Evolutionary conservation across 2,888 invertebrate species (phyloP), one percentile per base, ranked within the genome.

Genomic region (Leucoptera coffeella): DNA sequence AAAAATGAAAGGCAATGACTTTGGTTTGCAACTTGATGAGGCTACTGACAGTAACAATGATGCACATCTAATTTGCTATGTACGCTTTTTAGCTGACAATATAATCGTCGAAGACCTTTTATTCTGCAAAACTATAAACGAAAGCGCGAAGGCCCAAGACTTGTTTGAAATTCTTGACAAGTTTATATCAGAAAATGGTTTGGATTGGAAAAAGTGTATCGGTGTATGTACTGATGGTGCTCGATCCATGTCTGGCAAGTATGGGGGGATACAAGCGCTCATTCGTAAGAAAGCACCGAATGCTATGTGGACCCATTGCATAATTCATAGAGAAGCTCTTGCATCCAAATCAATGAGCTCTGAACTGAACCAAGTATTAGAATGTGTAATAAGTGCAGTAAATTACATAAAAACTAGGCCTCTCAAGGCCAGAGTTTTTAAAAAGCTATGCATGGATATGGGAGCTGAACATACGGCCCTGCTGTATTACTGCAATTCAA

Each of bases 221-320:
- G 17, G 6, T 29, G 29, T 34, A 30, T 32, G 34, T 24, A 33
- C 30, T 26, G 28, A 34, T 25, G 31, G 32, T 23, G 33, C 33
- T 26, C 31, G 31, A 33, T 30, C 34, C 17, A 36, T 34, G 37
- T 33, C 33, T 29, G 37, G 37, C 22, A 20, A 17, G 23, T 32
- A 33, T 6, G 32, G 32, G 22, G 32, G 35, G 27, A 26, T 33
- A 28, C 27, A 9, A 17, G 9, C 6, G 17, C 6, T 7, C 17
- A 17, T n/a, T n/a, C n/a, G n/a, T n/a, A n/a, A n/a, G n/a, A n/a
- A n/a, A n/a, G n/a, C n/a, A n/a, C n/a, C n/a, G n/a, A n/a, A n/a
- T n/a, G n/a, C n/a, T n/a, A n/a, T n/a, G n/a, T n/a, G n/a, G n/a
- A n/a, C n/a, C n/a, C n/a, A n/a, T n/a, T n/a, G n/a, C n/a, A n/a